phyloP scores from a whole-genome alignment of 2,113 vertebrate genomes.

The Leucoraja erinaceus region DNA sequence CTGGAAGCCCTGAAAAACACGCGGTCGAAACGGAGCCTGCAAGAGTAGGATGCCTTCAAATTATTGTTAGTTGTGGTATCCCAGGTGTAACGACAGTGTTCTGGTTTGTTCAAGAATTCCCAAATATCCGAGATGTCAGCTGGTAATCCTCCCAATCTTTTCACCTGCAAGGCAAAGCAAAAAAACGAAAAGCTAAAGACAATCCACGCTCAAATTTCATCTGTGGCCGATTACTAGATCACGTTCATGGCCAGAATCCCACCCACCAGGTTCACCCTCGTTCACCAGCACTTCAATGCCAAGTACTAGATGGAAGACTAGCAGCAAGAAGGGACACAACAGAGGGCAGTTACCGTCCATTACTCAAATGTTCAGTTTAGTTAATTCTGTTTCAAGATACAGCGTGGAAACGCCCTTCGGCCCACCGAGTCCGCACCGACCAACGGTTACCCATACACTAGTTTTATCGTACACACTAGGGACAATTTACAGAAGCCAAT shows the following conservation, averaged over 20 bases:
- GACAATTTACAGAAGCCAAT: too few relatives aligned
- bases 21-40: slow-evolving; percentile 80
- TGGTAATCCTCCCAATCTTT: slow-evolving; percentile 69
- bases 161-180: slow-evolving; percentile 57
- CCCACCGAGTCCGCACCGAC: too few relatives aligned
- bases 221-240: too few relatives aligned
- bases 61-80: slow-evolving; percentile 82
- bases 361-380: neutral
- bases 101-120: slow-evolving; percentile 76
- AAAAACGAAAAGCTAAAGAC: neutral
- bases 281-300: neutral
- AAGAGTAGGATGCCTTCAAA: slow-evolving; percentile 52
- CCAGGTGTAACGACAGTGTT: slow-evolving; percentile 88
- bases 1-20: slow-evolving; percentile 66
- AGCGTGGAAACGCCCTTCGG: too few relatives aligned
- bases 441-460: too few relatives aligned
- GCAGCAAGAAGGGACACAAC: neutral
- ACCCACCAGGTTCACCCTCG: neutral
- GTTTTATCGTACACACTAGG: too few relatives aligned
- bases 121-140: slow-evolving; percentile 68
- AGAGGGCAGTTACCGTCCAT: neutral
- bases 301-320: neutral
- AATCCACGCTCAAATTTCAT: too few relatives aligned
- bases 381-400: too few relatives aligned
- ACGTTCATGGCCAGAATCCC: neutral